Evolutionary conservation across 2,113 vertebrate genomes (phyloP), one percentile per base, ranked within the genome.

Genomic region (Macaca fascicularis): DNA sequence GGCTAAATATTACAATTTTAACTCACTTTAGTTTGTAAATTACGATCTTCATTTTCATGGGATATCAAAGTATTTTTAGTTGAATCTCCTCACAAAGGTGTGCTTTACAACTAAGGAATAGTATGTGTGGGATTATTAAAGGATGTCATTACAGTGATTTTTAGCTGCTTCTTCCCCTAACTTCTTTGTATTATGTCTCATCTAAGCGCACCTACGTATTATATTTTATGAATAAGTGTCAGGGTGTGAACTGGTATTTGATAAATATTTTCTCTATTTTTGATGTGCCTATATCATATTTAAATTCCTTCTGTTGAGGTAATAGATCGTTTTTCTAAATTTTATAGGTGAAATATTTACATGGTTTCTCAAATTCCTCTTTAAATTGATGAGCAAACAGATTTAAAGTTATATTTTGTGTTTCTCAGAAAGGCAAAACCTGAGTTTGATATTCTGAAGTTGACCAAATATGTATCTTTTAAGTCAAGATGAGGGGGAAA

Each of bases 11-110:
- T 90, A 74, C 13, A 75, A 93, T 87, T 90, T 32, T 48, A 64
- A 76, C 19, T 93, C 48, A 93, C 48, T 45, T 88, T 74, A 93
- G 78, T 82, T 82, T 16, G 74, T 80, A 52, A 91, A 96, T 50
- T 61, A 30, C 40, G 38, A 22, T 95, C 38, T 59, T 93, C 27
- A 86, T 27, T 86, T 76, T 6, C 16, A 7, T 86, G 6, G 32
- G 20, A 16, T 55, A 38, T 85, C 86, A 95, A 67, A 92, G 84
- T 45, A 0, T 59, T 59, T 43, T 89, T 95, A 93, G 40, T 82
- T 95, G 22, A 48, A n/a, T 76, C 45, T 9, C 8, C n/a, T 82
- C 8, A 93, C 23, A 85, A 91, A 94, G 7, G 6, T 3, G 30
- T 48, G 14, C 3, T 84, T 70, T 72, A 88, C 1, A 70, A 16